Percentiles rank a stretch among this genome's conserved stretches.
These are phyloP conservation scores for Menidia beryllina DNA, from an alignment of 2,113 vertebrate genomes.

Conservation along the genomic window DNA sequence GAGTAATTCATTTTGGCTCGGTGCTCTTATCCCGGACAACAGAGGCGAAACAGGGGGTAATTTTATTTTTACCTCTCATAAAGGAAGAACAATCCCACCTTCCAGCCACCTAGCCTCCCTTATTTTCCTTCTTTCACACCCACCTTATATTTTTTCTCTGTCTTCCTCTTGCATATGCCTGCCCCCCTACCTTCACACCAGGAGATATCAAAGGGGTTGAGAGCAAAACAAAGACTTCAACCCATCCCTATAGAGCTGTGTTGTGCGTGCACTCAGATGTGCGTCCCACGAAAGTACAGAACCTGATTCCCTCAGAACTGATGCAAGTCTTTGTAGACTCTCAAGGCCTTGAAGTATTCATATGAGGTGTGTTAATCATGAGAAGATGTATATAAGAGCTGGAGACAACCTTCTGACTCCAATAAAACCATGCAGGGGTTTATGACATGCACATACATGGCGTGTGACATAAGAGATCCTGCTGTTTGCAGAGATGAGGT, in stretches of 20 bases:
- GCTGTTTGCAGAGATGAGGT: slow-evolving; percentile 40
- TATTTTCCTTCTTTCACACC: background rate
- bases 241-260: slow-evolving; percentile 43
- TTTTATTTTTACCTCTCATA: slow-evolving; percentile 22
- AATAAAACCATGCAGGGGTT: slow-evolving; percentile 42
- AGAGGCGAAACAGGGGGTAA: slow-evolving; percentile 19
- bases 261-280: slow-evolving; percentile 43
- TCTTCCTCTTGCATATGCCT: slow-evolving; percentile 41
- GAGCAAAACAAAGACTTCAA: slow-evolving; percentile 69
- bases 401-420: slow-evolving; percentile 45
- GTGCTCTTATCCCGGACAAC: slow-evolving; percentile 23
- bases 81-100: slow-evolving; percentile 21
- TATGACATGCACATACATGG: slow-evolving; percentile 3
- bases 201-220: slow-evolving; percentile 64
- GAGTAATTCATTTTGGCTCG: slow-evolving; percentile 25
- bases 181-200: slow-evolving; percentile 36
- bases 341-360: slow-evolving; percentile 56
- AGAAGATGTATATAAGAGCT: slow-evolving; percentile 50
- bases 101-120: slow-evolving; percentile 17
- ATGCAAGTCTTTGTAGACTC: slow-evolving; percentile 55
- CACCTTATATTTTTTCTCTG: slow-evolving; percentile 12
- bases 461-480: too few relatives aligned
- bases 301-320: slow-evolving; percentile 59
- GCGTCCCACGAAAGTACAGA: slow-evolving; percentile 52
- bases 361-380: slow-evolving; percentile 48